Evolutionary conservation across 2,888 invertebrate species (phyloP), one percentile per base, ranked within the genome.

Genomic region (Brachylomia viminalis): DNA sequence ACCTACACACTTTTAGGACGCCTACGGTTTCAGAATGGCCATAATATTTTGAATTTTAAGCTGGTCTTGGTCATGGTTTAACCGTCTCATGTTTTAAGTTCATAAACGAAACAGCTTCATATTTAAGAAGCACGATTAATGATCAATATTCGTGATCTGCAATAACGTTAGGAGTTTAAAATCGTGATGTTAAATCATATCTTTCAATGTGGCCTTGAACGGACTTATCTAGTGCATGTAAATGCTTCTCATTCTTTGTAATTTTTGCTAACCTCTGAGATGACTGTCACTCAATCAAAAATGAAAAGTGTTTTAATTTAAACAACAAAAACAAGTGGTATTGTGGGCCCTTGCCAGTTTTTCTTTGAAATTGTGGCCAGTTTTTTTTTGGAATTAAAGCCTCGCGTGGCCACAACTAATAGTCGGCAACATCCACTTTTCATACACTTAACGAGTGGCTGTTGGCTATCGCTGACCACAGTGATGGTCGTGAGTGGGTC

Each of bases 121-220:
- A 69, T 68, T 52, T 54, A 30, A 56, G 17, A 33, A 67, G 49
- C 70, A 64, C 45, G 62, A 71, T 75, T 64, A 62, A 49, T 68
- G 76, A 72, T 77, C 59, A 69, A 77, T 72, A 61, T 38, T 82
- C 68, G 77, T 82, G 80, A 72, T 77, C 49, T 65, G 10, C 0
- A 47, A 54, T 75, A 79, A 70, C 70, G 72, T 79, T 64, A 64
- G 64, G 69, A 66, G 64, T 73, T 72, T 70, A 75, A 45, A 66
- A 80, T 81, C 77, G 77, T 81, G 77, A 77, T 61, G 27, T 59
- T 49, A 45, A 15, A 42, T 10, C 10, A 66, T 68, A 81, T 82
- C 68, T 69, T 42, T 27, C 1, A 72, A 61, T 54, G 47, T 69
- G 30, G 33, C 71, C 42, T 69, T 69, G 65, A 56, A 59, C 17